Evolutionary conservation across 2,888 invertebrate species (phyloP), one percentile per base, ranked within the genome.

Genomic region (Eumerus sabulonum): DNA sequence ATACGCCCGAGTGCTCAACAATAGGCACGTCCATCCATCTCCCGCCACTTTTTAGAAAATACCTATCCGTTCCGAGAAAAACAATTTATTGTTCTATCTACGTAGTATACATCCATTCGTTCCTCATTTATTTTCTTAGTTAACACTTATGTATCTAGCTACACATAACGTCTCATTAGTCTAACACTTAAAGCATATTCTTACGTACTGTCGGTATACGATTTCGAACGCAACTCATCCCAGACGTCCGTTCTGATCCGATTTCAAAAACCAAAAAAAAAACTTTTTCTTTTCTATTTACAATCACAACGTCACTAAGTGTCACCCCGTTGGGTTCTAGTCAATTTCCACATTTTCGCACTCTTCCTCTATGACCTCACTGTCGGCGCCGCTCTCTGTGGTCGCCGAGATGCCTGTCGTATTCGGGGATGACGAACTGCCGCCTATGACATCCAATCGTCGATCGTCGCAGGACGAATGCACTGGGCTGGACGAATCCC

Each of bases 271-370:
- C 17, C 47, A 63, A n/a, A n/a, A n/a, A n/a, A n/a, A n/a, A n/a
- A n/a, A n/a, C n/a, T n/a, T n/a, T 27, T 27, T 27, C 45, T 45
- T 48, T 16, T 36, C 19, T 76, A 76, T 81, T 66, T 76, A 81
- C 76, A 81, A 71, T 71, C 76, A 72, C 64, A 76, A 11, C 19
- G 12, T 44, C 18, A 40, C 47, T 36, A 7, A 17, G 27, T 27
- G 5, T 27, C 45, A 38, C 5, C n/a, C 13, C 66, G 12, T 40
- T 40, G n/a, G 40, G 40, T 9, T n/a, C 83, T 83, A 89, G 84
- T 89, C 89, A 68, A 89, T 89, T 85, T 89, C 89, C 42, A 89
- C 89, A 84, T 89, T 89, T 84, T 89, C 89, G 81, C 82, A 83
- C 42, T 89, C 89, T 48, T 87, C 85, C 40, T 87, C 88, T 50